Evolutionary conservation across 2,888 invertebrate species (phyloP).

Genomic region (Troides oblongomaculatus): DNA sequence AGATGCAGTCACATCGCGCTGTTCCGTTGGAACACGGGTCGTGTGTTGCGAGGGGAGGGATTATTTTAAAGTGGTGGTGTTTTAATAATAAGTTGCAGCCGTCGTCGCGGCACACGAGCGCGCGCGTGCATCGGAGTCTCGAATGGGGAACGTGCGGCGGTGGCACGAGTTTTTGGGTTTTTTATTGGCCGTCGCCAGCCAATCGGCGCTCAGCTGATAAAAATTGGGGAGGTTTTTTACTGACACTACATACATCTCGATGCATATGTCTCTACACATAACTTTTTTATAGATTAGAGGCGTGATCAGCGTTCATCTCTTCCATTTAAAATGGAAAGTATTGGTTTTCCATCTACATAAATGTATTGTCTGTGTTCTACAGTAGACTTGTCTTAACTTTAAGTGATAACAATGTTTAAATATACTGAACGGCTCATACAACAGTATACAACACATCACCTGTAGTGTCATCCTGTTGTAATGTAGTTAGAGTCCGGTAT

Average conservation of each 20-base stretch:
- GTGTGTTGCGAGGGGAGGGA: conserved; percentile 36
- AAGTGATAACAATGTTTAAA: no score
- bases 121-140: conserved; percentile 73
- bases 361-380: no score
- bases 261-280: conserved; percentile 26
- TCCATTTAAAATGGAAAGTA: not conserved
- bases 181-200: conserved; percentile 66
- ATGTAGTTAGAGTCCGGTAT: no score
- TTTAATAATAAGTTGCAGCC: conserved; percentile 73
- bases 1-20: conserved; percentile 31
- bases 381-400: no score
- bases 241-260: conserved; percentile 29
- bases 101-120: conserved; percentile 53
- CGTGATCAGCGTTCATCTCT: conserved; percentile 39
- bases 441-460: no score
- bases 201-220: conserved; percentile 60
- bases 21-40: conserved; percentile 13
- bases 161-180: conserved; percentile 72
- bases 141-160: conserved; percentile 67
- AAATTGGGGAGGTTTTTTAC: conserved; percentile 73
- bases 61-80: conserved; percentile 56
- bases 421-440: no score
- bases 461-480: no score
- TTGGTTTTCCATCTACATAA: no score
- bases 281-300: conserved; percentile 54